Evolutionary conservation across 2,888 invertebrate genomes (phyloP).

Genomic region (Clostera curtula): DNA sequence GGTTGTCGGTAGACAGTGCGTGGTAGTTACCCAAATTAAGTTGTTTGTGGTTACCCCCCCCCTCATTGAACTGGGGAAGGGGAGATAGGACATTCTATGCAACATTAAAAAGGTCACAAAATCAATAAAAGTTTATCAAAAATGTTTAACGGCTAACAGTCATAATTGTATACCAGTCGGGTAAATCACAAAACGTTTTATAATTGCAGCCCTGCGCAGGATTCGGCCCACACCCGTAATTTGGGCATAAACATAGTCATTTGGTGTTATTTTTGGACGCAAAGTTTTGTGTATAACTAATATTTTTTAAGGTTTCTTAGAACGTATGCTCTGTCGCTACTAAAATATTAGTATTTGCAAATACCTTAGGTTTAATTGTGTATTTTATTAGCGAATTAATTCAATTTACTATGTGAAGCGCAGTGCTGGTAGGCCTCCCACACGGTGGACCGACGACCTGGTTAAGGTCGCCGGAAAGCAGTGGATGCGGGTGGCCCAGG

Average conservation of each 20-base stretch:
- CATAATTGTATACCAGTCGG: slow-evolving; percentile 13
- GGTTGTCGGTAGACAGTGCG: too few relatives aligned
- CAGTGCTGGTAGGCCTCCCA: too few relatives aligned
- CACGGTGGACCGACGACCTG: too few relatives aligned
- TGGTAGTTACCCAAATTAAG: too few relatives aligned
- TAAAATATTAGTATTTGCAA: too few relatives aligned
- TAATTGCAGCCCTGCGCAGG: slow-evolving; percentile 27
- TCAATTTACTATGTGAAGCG: too few relatives aligned
- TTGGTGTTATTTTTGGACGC: slow-evolving; percentile 30
- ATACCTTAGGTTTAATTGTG: too few relatives aligned
- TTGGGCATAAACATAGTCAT: slow-evolving; percentile 38
- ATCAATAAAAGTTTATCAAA: slow-evolving; percentile 15
- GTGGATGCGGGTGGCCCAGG: too few relatives aligned
- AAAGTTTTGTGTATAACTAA: slow-evolving; percentile 5
- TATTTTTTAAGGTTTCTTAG: slow-evolving; percentile 1
- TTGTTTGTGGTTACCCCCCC: too few relatives aligned
- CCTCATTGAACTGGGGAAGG: too few relatives aligned
- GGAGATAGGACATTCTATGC: neutral
- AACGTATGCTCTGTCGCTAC: slow-evolving; percentile 16
- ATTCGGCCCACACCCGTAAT: slow-evolving; percentile 31
- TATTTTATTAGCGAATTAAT: too few relatives aligned
- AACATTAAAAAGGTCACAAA: slow-evolving; percentile 12
- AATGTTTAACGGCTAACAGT: slow-evolving; percentile 3
- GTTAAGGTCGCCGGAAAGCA: too few relatives aligned
- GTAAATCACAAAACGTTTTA: slow-evolving; percentile 48